Conservation (phyloP, 2,888 invertebrate species). For the Pristionchus arcanus region DNA sequence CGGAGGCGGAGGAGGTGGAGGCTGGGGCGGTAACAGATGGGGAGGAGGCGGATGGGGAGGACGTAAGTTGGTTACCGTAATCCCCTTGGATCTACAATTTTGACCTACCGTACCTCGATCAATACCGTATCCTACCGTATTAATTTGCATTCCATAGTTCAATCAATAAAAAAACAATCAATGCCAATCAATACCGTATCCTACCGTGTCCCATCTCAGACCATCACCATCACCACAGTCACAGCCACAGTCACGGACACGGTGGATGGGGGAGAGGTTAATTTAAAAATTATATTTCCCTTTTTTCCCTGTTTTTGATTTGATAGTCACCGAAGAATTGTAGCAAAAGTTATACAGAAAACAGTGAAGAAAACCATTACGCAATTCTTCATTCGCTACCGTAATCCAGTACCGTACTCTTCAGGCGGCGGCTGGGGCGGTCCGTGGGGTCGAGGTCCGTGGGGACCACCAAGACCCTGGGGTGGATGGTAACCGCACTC, state of each 20-base stretch:
- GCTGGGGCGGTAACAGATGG: not conserved
- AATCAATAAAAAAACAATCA: too few species aligned
- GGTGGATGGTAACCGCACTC: not conserved
- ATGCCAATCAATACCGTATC: not conserved
- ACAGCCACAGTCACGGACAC: not conserved
- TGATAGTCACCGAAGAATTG: too few species aligned
- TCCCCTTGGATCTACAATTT: too few species aligned
- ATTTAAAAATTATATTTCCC: too few species aligned
- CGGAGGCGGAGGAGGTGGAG: not conserved
- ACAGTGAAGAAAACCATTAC: too few species aligned
- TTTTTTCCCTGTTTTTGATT: too few species aligned
- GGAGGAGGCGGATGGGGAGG: conserved; percentile 11
- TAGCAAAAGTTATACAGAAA: too few species aligned
- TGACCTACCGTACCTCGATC: not conserved
- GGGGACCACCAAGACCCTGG: not conserved
- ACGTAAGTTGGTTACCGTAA: not conserved
- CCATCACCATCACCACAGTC: not conserved
- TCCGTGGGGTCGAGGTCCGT: not conserved
- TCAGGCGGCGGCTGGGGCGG: not conserved
- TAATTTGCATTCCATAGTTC: too few species aligned
- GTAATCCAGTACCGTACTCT: too few species aligned
- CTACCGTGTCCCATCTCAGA: not conserved
- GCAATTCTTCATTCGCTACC: too few species aligned
- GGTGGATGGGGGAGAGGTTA: not conserved
- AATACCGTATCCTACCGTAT: not conserved